Evolutionary conservation across 35 echinoderm and acorn worm genomes (phyloP).

Genomic region (Holothuria glaberrima): DNA sequence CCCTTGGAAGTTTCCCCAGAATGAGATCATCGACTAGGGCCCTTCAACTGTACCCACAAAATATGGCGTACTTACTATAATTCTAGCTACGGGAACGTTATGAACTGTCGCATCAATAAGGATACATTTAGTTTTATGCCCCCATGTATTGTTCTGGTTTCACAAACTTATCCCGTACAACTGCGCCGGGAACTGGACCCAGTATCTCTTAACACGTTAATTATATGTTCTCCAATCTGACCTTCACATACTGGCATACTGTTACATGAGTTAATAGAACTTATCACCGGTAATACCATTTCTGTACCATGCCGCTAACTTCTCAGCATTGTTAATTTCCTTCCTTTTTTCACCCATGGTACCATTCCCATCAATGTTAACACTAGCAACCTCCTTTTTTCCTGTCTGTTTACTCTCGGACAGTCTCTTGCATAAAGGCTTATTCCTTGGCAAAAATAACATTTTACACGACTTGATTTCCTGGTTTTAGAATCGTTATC

Average conservation of each 20-base stretch:
- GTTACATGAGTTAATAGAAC: not conserved
- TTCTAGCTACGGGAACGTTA: slow-evolving; percentile 10
- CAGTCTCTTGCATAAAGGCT: no score
- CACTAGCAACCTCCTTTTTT: no score
- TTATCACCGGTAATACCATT: no score
- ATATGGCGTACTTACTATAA: slow-evolving; percentile 39
- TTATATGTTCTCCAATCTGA: not conserved
- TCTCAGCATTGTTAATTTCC: no score
- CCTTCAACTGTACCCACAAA: slow-evolving; percentile 39
- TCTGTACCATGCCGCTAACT: no score
- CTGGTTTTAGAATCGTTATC: no score
- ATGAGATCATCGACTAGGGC: slow-evolving; percentile 51
- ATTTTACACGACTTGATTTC: no score
- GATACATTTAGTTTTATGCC: slow-evolving; percentile 18
- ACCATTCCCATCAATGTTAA: no score
- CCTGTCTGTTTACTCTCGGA: no score
- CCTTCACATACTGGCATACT: slow-evolving; percentile 28
- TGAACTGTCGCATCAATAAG: slow-evolving; percentile 41
- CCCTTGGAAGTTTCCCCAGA: slow-evolving; percentile 37
- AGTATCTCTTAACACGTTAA: slow-evolving; percentile 4
- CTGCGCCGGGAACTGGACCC: slow-evolving; percentile 20
- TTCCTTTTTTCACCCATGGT: no score
- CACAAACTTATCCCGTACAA: slow-evolving; percentile 12
- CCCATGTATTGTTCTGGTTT: not conserved
- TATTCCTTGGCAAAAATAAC: no score